Percentiles rank a stretch among this genome's conserved stretches.
These are phyloP conservation scores for Microctonus hyperodae DNA, from an alignment of 2,888 invertebrate genomes.

Conservation along the genomic window DNA sequence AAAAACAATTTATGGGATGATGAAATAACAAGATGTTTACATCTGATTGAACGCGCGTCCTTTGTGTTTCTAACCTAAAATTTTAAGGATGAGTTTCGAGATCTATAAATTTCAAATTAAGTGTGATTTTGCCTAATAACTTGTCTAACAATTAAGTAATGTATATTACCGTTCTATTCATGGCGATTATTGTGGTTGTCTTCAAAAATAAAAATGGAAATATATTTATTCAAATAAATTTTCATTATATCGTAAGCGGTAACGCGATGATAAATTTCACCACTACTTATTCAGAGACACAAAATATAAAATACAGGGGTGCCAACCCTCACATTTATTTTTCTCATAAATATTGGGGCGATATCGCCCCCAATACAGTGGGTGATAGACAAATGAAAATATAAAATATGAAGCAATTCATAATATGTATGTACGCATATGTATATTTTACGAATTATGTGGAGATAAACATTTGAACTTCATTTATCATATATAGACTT, in stretches of 20 bases:
- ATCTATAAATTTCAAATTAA: neutral
- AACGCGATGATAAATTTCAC: too few relatives aligned
- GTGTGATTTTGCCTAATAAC: neutral
- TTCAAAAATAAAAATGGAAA: neutral
- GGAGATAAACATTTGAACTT: too few relatives aligned
- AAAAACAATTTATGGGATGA: conserved; percentile 13
- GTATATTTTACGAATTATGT: too few relatives aligned
- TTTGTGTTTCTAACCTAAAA: conserved; percentile 33
- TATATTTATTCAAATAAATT: conserved; percentile 30
- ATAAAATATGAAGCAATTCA: neutral
- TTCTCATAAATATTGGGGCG: conserved; percentile 5
- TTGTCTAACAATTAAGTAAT: neutral
- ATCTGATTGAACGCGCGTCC: conserved; percentile 12
- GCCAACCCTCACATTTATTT: conserved; percentile 40
- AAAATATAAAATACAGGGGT: conserved; percentile 36
- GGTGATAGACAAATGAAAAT: neutral
- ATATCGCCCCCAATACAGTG: conserved; percentile 6
- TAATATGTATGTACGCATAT: neutral
- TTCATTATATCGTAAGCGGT: too few relatives aligned
- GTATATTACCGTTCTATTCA: conserved; percentile 51
- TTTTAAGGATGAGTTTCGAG: neutral
- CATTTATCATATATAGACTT: too few relatives aligned
- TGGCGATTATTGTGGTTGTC: conserved; percentile 23
- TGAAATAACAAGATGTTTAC: conserved; percentile 4
- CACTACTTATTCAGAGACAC: neutral